phyloP scores from a whole-genome alignment of 2,113 vertebrate genomes.

The Pelusios castaneus region DNA sequence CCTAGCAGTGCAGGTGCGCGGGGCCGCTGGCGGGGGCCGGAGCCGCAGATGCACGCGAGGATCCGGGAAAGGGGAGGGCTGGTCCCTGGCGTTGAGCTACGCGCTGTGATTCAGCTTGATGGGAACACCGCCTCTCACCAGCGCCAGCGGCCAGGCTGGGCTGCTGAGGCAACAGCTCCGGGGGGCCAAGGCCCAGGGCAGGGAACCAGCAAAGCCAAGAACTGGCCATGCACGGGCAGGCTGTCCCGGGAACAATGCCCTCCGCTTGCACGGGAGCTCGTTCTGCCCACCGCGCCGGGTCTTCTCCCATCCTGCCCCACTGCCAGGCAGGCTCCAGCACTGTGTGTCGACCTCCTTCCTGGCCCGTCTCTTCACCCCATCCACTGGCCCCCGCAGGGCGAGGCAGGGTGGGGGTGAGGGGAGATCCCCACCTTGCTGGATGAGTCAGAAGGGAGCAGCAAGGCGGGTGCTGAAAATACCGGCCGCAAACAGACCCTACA shows the following conservation, averaged over 20 bases:
- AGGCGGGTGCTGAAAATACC: background rate
- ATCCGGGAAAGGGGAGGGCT: background rate
- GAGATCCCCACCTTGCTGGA: background rate
- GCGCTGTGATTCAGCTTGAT: accelerated
- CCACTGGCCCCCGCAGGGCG: background rate
- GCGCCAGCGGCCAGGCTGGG: too few species aligned
- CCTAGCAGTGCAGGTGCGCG: slow-evolving; percentile 13
- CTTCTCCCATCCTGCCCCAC: too few species aligned
- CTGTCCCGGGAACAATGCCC: background rate
- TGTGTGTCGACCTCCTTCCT: background rate
- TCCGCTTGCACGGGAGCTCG: too few species aligned
- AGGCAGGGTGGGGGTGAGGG: background rate
- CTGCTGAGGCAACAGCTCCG: background rate
- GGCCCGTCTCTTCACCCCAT: background rate
- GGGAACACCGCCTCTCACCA: background rate
- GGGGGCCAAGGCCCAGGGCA: too few species aligned
- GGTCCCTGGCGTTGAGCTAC: background rate
- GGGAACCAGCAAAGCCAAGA: too few species aligned
- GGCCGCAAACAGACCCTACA: too few species aligned
- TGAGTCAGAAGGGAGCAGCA: background rate
- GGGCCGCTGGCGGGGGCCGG: background rate
- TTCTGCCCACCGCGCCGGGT: background rate
- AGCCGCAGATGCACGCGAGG: slow-evolving; percentile 41
- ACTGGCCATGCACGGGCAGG: background rate
- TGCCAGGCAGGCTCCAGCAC: background rate